Evolutionary conservation across 2,113 vertebrate species (phyloP), one percentile per base, ranked within the genome.

Genomic region (Ochotona princeps): DNA sequence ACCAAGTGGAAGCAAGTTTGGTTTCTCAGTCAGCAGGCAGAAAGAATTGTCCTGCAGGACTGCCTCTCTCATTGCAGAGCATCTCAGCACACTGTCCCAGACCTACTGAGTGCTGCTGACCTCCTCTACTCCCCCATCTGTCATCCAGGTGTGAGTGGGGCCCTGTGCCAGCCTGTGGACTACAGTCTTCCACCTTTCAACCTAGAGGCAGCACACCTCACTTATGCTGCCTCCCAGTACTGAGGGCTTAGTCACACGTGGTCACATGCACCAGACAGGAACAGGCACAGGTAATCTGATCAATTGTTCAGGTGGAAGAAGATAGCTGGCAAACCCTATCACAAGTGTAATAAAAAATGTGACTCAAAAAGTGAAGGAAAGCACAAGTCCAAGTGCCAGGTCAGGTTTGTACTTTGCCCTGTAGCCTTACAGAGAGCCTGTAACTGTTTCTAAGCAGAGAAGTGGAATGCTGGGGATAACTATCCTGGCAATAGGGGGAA

Each of bases 301-400:
- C 60, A 38, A 91, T 35, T 82, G 32, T 47, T 28, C 12, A 74
- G 13, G 30, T 61, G 73, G 82, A 63, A 69, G 30, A 90, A 88
- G 8, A 57, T 21, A 47, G 65, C 76, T 89, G 30, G 8, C 61
- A 15, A 57, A 51, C 44, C 70, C 51, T 89, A 44, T 54, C 32
- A 92, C 80, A 85, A 47, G 25, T 73, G 5, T 87, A 90, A 38
- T 88, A 61, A 66, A 91, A 93, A 91, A 32, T 89, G 63, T 65
- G 60, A 74, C 28, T 93, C n/a, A 47, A 74, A 87, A 87, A 89
- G 26, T 17, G 83, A 83, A 61, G 44, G 44, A 60, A 47, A 7
- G 26, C 49, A 72, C 21, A 91, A 83, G 72, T 73, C 69, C 18
- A 86, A 92, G 61, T 80, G 44, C 47, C 60, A 75, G 35, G 60